Conservation (phyloP, 2,113 vertebrate species). For the Bombycilla garrulus region DNA sequence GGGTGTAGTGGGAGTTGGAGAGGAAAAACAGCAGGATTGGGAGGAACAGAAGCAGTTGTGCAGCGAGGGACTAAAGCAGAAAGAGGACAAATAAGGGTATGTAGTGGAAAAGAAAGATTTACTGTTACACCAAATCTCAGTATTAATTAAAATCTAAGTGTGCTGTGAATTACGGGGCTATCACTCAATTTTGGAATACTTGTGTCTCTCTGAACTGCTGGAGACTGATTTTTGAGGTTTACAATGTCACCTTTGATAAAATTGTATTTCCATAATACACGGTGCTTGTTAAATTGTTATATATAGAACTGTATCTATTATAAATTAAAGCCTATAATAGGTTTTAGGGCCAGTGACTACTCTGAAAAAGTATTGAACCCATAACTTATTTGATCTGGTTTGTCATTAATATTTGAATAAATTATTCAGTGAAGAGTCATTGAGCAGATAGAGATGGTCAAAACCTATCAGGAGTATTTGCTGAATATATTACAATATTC, state of each 20-base stretch:
- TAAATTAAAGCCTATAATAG: neutral
- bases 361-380: neutral
- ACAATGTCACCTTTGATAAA: neutral
- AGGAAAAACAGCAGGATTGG: neutral
- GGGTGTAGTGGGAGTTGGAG: neutral
- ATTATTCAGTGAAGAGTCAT: conserved; percentile 26
- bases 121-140: neutral
- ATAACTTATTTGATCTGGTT: conserved; percentile 7
- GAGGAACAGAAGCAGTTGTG: neutral
- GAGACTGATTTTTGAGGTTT: neutral
- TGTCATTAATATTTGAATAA: conserved; percentile 12
- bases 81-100: neutral
- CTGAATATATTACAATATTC: neutral
- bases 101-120: neutral
- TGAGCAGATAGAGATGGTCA: neutral
- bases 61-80: neutral
- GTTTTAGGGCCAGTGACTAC: neutral
- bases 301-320: neutral
- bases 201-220: neutral
- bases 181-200: neutral
- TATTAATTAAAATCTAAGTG: neutral
- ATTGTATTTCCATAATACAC: neutral
- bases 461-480: neutral
- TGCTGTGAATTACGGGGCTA: neutral
- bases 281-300: neutral